Evolutionary conservation across 2,113 vertebrate genomes (phyloP).

Genomic region (Podarcis cretensis): DNA sequence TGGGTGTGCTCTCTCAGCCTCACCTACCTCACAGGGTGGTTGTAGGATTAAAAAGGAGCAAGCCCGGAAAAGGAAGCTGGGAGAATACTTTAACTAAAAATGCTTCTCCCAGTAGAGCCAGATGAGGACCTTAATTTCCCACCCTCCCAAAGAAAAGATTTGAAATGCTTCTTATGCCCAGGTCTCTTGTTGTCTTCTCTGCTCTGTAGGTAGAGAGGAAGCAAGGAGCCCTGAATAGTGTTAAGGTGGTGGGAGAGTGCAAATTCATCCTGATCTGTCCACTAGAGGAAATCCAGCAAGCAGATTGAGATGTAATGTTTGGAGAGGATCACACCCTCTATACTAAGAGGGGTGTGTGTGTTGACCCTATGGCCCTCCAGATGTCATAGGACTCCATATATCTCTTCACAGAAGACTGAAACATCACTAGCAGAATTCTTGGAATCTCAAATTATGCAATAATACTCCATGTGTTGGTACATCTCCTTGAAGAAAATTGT

Average conservation of each 20-base stretch:
- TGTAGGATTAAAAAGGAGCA: not conserved
- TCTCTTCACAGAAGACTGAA: no score
- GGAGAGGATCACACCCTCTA: no score
- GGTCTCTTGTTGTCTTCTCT: not conserved
- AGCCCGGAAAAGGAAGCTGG: not conserved
- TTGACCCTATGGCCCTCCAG: no score
- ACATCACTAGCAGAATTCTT: no score
- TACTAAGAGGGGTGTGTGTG: no score
- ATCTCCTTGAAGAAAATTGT: not conserved
- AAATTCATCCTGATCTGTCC: no score
- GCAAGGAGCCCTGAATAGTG: not conserved
- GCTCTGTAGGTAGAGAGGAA: not conserved
- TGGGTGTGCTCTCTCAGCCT: not conserved
- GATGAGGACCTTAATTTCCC: not conserved
- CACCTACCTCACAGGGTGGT: not conserved
- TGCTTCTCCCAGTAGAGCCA: not conserved
- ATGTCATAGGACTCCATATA: no score
- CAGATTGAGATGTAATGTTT: no score
- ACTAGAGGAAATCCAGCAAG: no score
- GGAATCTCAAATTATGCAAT: no score
- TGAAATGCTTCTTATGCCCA: not conserved
- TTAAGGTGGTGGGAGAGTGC: no score
- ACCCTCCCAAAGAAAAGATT: not conserved
- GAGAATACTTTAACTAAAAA: not conserved
- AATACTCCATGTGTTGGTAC: not conserved